These are phyloP conservation scores for Phaonia tiefii DNA, from an alignment of 2,888 invertebrate species.

Conservation along the genomic window DNA sequence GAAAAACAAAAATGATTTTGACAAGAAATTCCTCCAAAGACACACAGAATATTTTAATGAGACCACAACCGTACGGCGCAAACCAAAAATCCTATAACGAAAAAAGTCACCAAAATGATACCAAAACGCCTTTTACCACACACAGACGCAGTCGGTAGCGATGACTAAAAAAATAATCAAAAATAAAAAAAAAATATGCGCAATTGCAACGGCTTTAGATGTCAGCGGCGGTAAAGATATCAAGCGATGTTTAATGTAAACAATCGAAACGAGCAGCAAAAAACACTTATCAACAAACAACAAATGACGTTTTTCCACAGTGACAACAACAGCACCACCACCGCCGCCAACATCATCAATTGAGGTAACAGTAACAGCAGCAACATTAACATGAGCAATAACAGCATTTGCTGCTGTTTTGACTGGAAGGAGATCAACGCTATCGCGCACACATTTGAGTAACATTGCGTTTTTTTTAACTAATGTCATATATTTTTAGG, in stretches of 20 bases:
- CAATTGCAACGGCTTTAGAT: background rate
- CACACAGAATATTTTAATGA: constrained; percentile 65
- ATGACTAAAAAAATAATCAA: no score
- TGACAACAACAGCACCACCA: constrained; percentile 7
- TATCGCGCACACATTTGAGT: no score
- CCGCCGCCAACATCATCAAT: background rate
- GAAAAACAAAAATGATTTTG: constrained; percentile 26
- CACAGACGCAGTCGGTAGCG: no score
- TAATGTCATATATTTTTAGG: no score
- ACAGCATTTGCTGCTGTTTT: constrained; percentile 20
- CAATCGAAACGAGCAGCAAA: constrained; percentile 35
- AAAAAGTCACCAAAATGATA: constrained; percentile 33
- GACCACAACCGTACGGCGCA: constrained; percentile 24
- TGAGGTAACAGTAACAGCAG: background rate
- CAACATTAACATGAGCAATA: constrained; percentile 24
- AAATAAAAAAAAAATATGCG: constrained; percentile 19
- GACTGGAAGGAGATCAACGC: background rate
- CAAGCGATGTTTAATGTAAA: constrained; percentile 34
- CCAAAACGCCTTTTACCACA: constrained; percentile 50
- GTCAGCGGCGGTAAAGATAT: background rate
- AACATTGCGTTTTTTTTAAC: no score
- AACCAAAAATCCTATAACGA: constrained; percentile 33
- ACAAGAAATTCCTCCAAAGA: constrained; percentile 43
- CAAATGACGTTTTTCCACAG: constrained; percentile 24
- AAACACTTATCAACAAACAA: constrained; percentile 35